Percentiles rank a stretch among this genome's conserved stretches.
phyloP scores from a whole-genome alignment of 2,113 vertebrate genomes.

The Stercorarius parasiticus region DNA sequence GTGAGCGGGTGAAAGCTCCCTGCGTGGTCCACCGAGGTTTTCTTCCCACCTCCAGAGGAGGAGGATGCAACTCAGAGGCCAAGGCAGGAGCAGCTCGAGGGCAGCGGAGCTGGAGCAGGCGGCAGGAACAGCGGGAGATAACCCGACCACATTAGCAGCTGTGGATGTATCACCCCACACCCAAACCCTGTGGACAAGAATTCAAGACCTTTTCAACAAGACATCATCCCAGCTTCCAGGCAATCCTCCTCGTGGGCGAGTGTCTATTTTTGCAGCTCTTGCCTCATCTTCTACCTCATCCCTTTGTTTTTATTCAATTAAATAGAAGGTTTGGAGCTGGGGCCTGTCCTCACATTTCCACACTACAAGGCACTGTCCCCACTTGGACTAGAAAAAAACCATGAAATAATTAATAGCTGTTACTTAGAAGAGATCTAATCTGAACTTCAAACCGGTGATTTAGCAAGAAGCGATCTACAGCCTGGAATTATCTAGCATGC shows the following conservation, averaged over 20 bases:
- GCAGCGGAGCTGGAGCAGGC: not conserved
- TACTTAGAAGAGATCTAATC: not conserved
- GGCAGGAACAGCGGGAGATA: not conserved
- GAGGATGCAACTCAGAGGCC: not conserved
- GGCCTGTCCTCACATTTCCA: not conserved
- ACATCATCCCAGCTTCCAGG: not conserved
- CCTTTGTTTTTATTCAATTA: not conserved
- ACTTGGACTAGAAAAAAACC: not conserved
- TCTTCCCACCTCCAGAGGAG: not conserved
- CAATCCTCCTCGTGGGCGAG: not conserved
- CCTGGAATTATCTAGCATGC: not conserved
- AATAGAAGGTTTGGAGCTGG: not conserved
- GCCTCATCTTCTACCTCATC: not conserved
- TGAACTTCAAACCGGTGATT: not conserved
- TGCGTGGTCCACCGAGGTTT: not conserved
- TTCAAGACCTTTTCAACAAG: not conserved
- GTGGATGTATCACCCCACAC: not conserved
- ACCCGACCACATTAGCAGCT: not conserved
- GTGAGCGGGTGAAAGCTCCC: fast-evolving
- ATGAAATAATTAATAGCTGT: not conserved
- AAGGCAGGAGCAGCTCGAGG: not conserved
- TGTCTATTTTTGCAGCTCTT: not conserved
- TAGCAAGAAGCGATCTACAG: not conserved
- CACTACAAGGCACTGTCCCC: not conserved
- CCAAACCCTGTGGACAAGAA: not conserved